Percentiles rank a stretch among this genome's conserved stretches.
phyloP scores from a whole-genome alignment of 2,113 vertebrate species.

The Hipposideros armiger region DNA sequence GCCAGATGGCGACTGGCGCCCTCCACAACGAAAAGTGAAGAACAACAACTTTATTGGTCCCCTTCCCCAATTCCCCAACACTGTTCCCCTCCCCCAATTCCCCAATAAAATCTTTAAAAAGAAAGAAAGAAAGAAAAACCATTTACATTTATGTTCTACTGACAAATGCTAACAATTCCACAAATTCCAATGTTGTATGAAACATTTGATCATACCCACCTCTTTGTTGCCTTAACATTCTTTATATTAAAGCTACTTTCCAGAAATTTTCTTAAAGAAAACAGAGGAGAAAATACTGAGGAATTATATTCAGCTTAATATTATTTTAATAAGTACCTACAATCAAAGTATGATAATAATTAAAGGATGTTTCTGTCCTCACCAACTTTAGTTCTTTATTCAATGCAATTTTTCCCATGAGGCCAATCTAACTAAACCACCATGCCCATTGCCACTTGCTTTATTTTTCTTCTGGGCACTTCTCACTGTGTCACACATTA shows the following conservation, averaged over 20 bases:
- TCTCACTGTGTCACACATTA: neutral
- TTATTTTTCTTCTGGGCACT: neutral
- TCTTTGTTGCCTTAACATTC: neutral
- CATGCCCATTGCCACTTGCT: neutral
- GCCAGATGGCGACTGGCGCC: no score
- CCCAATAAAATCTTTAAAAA: no score
- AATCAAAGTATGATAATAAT: neutral
- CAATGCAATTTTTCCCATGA: neutral
- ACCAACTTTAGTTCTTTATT: neutral
- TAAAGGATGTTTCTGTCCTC: neutral
- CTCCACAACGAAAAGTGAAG: no score
- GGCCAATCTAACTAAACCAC: neutral
- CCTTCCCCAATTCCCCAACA: no score
- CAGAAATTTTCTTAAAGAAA: constrained; percentile 23
- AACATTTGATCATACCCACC: neutral
- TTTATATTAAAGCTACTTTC: neutral
- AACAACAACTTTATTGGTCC: no score
- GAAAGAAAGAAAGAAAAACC: neutral
- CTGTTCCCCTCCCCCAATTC: no score
- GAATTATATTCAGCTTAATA: neutral
- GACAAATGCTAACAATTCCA: neutral
- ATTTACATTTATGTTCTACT: neutral
- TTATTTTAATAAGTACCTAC: neutral
- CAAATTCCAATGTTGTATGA: neutral
- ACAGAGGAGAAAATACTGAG: neutral